These are phyloP conservation scores for Dendrolimus houi DNA, from an alignment of 2,888 invertebrate species.

Conservation along the genomic window DNA sequence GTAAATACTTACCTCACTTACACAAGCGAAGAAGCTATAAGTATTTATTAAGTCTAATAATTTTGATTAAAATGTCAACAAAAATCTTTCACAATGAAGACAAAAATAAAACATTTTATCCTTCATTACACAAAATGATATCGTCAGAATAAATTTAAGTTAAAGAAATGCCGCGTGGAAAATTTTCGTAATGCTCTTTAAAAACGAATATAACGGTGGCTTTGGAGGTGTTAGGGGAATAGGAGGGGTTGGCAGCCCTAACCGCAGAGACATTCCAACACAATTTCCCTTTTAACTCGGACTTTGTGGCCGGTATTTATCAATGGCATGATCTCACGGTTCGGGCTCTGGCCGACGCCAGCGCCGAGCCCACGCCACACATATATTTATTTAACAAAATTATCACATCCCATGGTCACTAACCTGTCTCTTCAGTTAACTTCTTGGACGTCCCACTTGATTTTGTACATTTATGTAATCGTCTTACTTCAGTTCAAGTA, in stretches of 20 bases:
- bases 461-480: too few relatives aligned
- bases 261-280: constrained; percentile 52
- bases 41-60: too few relatives aligned
- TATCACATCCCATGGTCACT: constrained; percentile 19
- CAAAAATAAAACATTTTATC: neutral
- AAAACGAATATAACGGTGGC: neutral
- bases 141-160: neutral
- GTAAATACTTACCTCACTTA: too few relatives aligned
- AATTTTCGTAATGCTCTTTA: neutral
- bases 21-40: too few relatives aligned
- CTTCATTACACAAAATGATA: neutral
- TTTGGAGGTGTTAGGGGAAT: constrained; percentile 4
- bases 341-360: constrained; percentile 13
- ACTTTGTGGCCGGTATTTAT: constrained; percentile 44
- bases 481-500: too few relatives aligned
- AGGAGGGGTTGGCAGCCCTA: constrained; percentile 25
- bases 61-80: neutral
- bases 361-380: constrained; percentile 15
- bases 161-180: neutral
- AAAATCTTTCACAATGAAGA: neutral
- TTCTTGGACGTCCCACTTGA: too few relatives aligned
- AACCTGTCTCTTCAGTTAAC: constrained; percentile 9
- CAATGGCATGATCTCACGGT: constrained; percentile 54
- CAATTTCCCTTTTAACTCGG: constrained; percentile 67
- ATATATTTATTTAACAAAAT: constrained; percentile 35